phyloP scores from a whole-genome alignment of 2,797 vertebrate genomes.

The Sebastes miniatus region DNA sequence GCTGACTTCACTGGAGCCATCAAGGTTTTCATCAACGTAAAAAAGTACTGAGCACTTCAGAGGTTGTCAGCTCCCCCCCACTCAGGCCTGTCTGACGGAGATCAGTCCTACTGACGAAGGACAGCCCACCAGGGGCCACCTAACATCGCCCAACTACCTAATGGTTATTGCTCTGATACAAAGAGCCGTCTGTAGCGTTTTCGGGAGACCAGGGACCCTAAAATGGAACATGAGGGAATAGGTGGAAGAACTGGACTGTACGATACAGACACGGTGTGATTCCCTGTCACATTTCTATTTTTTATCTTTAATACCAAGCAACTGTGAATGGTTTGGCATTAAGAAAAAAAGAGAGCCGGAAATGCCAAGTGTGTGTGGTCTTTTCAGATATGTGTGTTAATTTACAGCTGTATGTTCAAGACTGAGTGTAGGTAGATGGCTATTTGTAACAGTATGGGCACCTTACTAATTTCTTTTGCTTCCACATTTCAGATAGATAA shows the following conservation, averaged over 20 bases:
- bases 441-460: conserved; percentile 47
- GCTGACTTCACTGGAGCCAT: conserved; percentile 99
- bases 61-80: not conserved
- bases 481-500: conserved; percentile 37
- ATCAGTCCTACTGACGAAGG: conserved; percentile 22
- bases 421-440: conserved; percentile 28
- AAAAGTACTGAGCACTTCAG: conserved; percentile 85
- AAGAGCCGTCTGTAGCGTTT: conserved; percentile 30
- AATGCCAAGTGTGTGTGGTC: conserved; percentile 11
- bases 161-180: conserved; percentile 54
- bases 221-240: conserved; percentile 25
- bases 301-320: conserved; percentile 70
- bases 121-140: conserved; percentile 9
- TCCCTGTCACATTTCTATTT: conserved; percentile 54
- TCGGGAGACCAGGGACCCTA: conserved; percentile 57
- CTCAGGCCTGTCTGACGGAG: not conserved
- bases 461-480: conserved; percentile 51
- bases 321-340: conserved; percentile 65
- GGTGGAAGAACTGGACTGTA: conserved; percentile 40
- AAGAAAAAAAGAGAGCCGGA: not conserved
- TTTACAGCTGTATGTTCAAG: conserved; percentile 35
- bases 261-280: conserved; percentile 28
- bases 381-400: conserved; percentile 31
- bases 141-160: conserved; percentile 44
- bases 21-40: conserved; percentile 98